phyloP scores from a whole-genome alignment of 1,140 invertebrate species.

The Campoletis sonorensis region DNA sequence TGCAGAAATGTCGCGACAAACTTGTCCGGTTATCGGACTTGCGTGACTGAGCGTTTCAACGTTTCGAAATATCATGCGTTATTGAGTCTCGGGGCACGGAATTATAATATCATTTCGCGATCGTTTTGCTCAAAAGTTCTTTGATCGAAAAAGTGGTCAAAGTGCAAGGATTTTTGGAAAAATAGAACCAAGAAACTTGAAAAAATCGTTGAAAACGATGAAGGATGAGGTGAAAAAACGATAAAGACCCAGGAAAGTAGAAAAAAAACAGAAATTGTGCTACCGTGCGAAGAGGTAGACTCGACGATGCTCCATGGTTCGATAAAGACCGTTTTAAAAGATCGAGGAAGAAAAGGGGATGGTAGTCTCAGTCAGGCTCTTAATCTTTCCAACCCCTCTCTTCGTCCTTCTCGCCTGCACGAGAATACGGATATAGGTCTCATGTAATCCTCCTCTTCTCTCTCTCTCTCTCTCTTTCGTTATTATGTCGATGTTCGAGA shows the following conservation, averaged over 20 bases:
- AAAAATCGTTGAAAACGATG: not conserved
- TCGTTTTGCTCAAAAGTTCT: not conserved
- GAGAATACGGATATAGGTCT: not conserved
- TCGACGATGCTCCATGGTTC: not conserved
- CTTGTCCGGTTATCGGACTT: not conserved
- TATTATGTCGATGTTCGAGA: not conserved
- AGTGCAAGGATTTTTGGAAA: too few species aligned
- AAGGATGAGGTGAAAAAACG: not conserved
- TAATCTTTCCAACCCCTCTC: not conserved
- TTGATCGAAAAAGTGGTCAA: too few species aligned
- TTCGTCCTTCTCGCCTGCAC: not conserved
- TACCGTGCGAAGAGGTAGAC: not conserved
- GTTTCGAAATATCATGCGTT: not conserved
- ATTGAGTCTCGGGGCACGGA: not conserved
- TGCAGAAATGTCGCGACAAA: constrained; percentile 3
- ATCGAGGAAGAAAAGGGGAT: not conserved
- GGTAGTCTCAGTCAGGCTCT: not conserved
- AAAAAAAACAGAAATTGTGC: not conserved
- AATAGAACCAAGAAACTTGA: too few species aligned
- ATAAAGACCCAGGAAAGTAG: too few species aligned
- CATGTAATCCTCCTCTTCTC: not conserved
- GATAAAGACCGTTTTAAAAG: not conserved
- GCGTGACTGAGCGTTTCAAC: not conserved
- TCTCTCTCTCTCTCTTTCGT: not conserved
- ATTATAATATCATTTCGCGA: not conserved